Base-by-base conservation (phyloP, 2,113 vertebrate species). In the Casuarius casuarius region DNA sequence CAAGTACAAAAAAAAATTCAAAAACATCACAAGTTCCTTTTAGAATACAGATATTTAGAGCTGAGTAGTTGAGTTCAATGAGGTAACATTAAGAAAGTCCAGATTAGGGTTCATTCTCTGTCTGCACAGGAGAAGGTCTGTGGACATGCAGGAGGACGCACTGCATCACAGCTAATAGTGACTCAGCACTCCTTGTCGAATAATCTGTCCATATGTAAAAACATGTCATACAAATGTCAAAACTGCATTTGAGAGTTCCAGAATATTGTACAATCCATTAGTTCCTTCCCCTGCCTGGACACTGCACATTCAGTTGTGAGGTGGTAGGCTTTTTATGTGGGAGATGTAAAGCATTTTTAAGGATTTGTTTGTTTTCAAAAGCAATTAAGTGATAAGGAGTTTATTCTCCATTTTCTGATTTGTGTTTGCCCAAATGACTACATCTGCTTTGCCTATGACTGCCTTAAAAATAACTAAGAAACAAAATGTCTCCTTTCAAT, bases 371-470 rank as follows among this genome's bases (percentile, higher is more conserved):
- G 13, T 15, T 35, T 83, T 80, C 79, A 49, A 44, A 76, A 68
- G 9, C 4, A 76, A 73, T 16, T 9, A 46, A n/a, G 5, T 51
- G 2, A 51, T 40, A 72, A 56, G 22, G 12, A 75, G 71, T 59
- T 54, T 46, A 31, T 63, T 46, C 17, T 28, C 4, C 12, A 20
- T 71, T 89, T 84, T 58, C 29, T 19, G 12, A 12, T 38, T 38
- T 65, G 11, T 44, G 83, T 84, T 85, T 90, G 10, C 75, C 40
- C 49, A 5, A 65, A 59, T 65, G 9, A 38, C 4, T 17, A 44
- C 16, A 52, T 1, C 0, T 5, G 1, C 2, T 76, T 87, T 92
- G 9, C 21, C 9, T 88, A 44, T 1, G 1, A 26, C 14, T 54
- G 5, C 20, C 15, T 46, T 52, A 56, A 67, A 80, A 72, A 38